Evolutionary conservation across 2,888 invertebrate species (phyloP), one percentile per base, ranked within the genome.

Genomic region (Eutolmus rufibarbis): DNA sequence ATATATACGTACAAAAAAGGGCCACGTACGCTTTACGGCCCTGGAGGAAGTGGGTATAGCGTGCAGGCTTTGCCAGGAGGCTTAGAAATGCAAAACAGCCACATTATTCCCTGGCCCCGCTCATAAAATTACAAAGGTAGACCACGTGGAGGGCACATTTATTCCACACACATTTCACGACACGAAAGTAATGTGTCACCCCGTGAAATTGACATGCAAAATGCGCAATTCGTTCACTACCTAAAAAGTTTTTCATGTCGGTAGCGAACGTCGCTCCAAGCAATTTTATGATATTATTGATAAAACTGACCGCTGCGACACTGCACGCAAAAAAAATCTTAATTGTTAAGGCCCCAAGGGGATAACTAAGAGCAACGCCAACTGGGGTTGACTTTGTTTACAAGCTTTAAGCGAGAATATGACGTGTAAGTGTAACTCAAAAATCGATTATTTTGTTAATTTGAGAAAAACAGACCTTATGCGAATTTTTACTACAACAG

Each of bases 201-300:
- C 78, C 78, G 78, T 40, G 78, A 40, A 78, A 78, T 78, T 78
- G 78, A 78, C 78, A 78, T 78, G 78, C 78, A 78, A 78, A 78
- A 78, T 78, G 43, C 40, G 37, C 78, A 40, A 37, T 37, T 76
- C 37, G n/a, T 76, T 76, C 76, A 76, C 37, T 76, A 28, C 34
- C 76, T 28, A 66, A 66, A 66, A 66, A 66, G 66, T 12, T 66
- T 66, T 66, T 66, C 56, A 66, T 76, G 76, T 76, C 76, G 76
- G 76, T 34, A 12, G 37, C 43, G 19, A 23, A 43, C 23, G 78
- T 78, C 78, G 78, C 78, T 43, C 43, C 12, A 23, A 43, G 78
- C 43, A 40, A 40, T 78, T 78, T 78, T 78, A 78, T 78, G 43
- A 78, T 78, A 23, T 78, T 78, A 78, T 78, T 78, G 78, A 78